Evolutionary conservation across 2,888 invertebrate genomes (phyloP), one percentile per base, ranked within the genome.

Genomic region (Caenorhabditis japonica): DNA sequence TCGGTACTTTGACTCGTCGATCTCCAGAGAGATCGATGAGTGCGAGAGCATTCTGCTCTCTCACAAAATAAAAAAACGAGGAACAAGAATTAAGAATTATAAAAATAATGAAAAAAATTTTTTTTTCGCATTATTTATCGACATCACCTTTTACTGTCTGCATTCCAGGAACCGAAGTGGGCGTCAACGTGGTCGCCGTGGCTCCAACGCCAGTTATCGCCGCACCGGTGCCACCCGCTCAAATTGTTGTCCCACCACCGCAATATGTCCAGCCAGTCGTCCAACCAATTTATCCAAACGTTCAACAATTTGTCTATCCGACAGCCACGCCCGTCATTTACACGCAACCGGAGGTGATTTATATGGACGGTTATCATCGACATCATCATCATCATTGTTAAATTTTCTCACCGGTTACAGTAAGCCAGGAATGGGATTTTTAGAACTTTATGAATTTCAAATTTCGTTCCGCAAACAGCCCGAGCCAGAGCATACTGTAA

Each of bases 281-380:
- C 2, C 61, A 51, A 25, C 66, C 68, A 10, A 13, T 68, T 13
- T 66, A 66, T 8, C 66, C 66, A 27, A 66, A 36, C 34, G 43
- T 66, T 33, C 60, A 69, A 27, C 69, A 51, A n/a, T 23, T 55
- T 2, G 49, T 69, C 10, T 69, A 69, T 49, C 69, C 69, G 36
- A 69, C 60, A 12, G 60, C 55, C 27, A 69, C 69, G 12, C 69
- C 69, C 5, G 49, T 69, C 15, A 60, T 69, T 21, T 69, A 69
- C 15, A 60, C 69, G 4, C 69, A 69, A 41, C 69, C 69, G 19
- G 60, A 69, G 39, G 69, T 69, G 15, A 60, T 69, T 30, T 69
- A 60, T 17, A 60, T 69, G 53, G 69, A 69, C 19, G 69, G 69
- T 13, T 60, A 69, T 47, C 69, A 49, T 41, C 41, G 43, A 3